Conservation (phyloP, 2,888 invertebrate genomes). For the Myopa testacea region DNA sequence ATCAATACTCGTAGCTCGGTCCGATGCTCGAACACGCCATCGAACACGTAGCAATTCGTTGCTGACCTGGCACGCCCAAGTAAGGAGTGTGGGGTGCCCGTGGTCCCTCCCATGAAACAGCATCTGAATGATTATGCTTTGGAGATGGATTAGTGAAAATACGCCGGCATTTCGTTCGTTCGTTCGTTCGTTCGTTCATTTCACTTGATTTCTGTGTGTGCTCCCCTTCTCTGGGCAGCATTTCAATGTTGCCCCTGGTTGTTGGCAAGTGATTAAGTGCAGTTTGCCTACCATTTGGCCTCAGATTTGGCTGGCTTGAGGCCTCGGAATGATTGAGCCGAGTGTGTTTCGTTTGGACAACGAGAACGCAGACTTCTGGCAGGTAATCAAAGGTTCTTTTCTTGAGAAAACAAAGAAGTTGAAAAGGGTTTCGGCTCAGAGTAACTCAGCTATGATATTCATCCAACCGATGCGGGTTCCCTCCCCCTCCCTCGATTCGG, state of each 20-base stretch:
- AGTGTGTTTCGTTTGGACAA: too few species aligned
- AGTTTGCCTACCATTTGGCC: background rate
- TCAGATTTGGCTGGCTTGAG: background rate
- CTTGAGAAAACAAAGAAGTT: too few species aligned
- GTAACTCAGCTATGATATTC: too few species aligned
- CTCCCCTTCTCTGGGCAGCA: background rate
- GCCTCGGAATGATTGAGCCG: too few species aligned
- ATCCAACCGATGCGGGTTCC: background rate
- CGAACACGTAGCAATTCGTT: too few species aligned
- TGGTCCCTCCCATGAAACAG: background rate
- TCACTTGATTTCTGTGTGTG: background rate
- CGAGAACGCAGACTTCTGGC: too few species aligned
- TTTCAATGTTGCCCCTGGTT: background rate
- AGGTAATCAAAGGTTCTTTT: too few species aligned
- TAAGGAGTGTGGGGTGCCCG: too few species aligned
- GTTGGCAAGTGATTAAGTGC: background rate
- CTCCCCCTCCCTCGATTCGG: background rate
- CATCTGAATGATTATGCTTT: background rate
- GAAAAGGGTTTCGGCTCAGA: too few species aligned
- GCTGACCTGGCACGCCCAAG: too few species aligned
- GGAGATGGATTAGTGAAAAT: conserved; percentile 13
- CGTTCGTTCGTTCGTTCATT: background rate
- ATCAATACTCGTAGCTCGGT: background rate
- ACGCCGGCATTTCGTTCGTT: conserved; percentile 5
- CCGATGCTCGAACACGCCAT: background rate